Evolutionary conservation across 2,888 invertebrate genomes (phyloP), one percentile per base, ranked within the genome.

Genomic region (Cotesia congregata): DNA sequence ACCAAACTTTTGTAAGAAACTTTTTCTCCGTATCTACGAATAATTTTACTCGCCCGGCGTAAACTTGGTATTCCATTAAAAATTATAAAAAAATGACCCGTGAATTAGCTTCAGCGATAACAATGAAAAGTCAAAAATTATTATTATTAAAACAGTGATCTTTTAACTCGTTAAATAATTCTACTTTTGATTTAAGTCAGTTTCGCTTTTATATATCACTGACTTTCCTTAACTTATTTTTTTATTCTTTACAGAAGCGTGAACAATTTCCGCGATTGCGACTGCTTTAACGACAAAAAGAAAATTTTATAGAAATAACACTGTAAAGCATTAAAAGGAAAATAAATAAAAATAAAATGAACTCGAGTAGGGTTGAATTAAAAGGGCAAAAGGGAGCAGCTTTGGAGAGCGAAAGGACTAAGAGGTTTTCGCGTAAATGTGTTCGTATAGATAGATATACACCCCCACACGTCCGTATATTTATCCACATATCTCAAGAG

Each of bases 251-350:
- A 20, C 38, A 20, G 38, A 71, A 61, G 59, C 15, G 71, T 71
- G 12, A 71, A 71, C 60, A 71, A 71, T 71, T 71, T 62, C 15
- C 20, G 17, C 59, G 71, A 71, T 71, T 71, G 61, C 62, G 6
- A 62, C 39, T 71, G 61, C 61, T 71, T 61, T 62, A 39, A 59
- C 3, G 30, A n/a, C 6, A 39, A 20, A 50, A 15, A 70, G 17
- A 62, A 62, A 62, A 62, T 50, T 50, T 50, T 9, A 39, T 61
- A 40, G 38, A 38, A 62, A 71, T 38, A 61, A 60, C 39, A 71
- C 39, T 71, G 39, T 71, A 38, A n/a, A 20, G 70, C 41, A 38
- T 20, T 71, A 61, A 17, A 38, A 30, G 65, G 38, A 71, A 61
- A 61, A 71, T 61, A 60, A 71, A 61, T 60, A 61, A 60, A 71